Base-by-base conservation (phyloP, 2,797 vertebrate genomes). In the Dendrocincla tyrannina region DNA sequence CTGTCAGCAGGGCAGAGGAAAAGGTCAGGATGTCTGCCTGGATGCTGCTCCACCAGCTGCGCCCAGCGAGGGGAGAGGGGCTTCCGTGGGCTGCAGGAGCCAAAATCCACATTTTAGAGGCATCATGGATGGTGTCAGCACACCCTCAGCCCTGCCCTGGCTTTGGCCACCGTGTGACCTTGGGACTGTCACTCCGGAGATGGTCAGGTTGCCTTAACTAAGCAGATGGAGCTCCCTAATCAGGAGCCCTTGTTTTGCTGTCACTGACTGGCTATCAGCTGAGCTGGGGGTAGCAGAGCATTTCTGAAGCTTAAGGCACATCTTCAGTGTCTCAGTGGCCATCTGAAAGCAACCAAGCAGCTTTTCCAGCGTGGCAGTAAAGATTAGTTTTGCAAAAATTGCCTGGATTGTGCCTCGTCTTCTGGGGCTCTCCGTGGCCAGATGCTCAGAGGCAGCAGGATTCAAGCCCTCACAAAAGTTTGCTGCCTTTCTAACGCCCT, bases 101-200 rank as follows among this genome's bases (percentile, higher is more conserved):
- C 44, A 55, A 72, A 88, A 85, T 1, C 4, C 25, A 22, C 12
- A 5, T 41, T 42, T 47, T 11, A 78, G 47, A 52, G 37, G 20
- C 28, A 52, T 3, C 27, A 19, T 0, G 0, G 33, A 2, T 15
- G 4, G 35, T 4, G 1, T 8, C 17, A 67, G 33, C 47, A 39
- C 60, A 35, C 7, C 15, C 25, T 30, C 79, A 41, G 39, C 47
- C 53, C 16, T 2, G 5, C 3, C 60, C 41, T 62, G 56, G 22
- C 56, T 72, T 60, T 58, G 47, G 8, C 15, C 24, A 17, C 5
- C 23, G 32, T 7, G 15, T 24, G 58, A 44, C 72, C n/a, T 27
- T 55, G 62, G 81, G 50, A 42, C 28, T 5, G 2, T 2, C 52
- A 5, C 24, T 17, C 2, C 4, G 27, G 52, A 59, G 15, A 9